These are phyloP conservation scores for Drosophila greeni DNA, from an alignment of 2,888 invertebrate species.

Conservation along the genomic window DNA sequence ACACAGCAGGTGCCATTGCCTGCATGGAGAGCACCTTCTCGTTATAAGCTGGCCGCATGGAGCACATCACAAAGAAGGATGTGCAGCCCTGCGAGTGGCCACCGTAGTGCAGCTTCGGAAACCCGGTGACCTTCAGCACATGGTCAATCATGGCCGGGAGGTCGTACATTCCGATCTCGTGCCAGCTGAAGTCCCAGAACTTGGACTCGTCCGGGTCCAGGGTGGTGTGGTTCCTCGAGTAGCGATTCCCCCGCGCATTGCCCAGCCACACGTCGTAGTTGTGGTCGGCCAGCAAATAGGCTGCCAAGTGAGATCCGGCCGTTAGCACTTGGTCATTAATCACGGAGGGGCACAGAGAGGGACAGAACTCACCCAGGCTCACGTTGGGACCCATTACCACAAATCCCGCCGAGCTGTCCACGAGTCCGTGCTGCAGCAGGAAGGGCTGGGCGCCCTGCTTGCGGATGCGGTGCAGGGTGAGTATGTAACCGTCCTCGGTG, in stretches of 20 bases:
- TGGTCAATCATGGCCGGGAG: conserved; percentile 91
- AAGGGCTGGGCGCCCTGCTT: conserved; percentile 81
- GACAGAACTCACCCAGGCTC: conserved; percentile 78
- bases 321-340: conserved; percentile 59
- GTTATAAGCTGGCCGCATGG: conserved; percentile 83
- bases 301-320: conserved; percentile 48
- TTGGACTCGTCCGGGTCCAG: conserved; percentile 75
- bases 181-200: conserved; percentile 89
- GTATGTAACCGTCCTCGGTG: conserved; percentile 88
- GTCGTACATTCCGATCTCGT: conserved; percentile 90
- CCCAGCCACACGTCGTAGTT: conserved; percentile 79
- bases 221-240: conserved; percentile 76
- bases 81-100: conserved; percentile 87
- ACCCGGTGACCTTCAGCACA: conserved; percentile 79
- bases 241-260: conserved; percentile 78
- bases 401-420: conserved; percentile 87
- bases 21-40: conserved; percentile 83
- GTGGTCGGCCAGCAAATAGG: conserved; percentile 80
- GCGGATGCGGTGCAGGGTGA: conserved; percentile 86
- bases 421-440: conserved; percentile 85
- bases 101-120: conserved; percentile 81
- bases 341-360: conserved; percentile 10
- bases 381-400: conserved; percentile 85
- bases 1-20: conserved; percentile 86
- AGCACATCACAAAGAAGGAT: conserved; percentile 84